These are phyloP conservation scores for Holothuria scabra DNA, from an alignment of 53 echinoderm and acorn worm species.

Conservation along the genomic window DNA sequence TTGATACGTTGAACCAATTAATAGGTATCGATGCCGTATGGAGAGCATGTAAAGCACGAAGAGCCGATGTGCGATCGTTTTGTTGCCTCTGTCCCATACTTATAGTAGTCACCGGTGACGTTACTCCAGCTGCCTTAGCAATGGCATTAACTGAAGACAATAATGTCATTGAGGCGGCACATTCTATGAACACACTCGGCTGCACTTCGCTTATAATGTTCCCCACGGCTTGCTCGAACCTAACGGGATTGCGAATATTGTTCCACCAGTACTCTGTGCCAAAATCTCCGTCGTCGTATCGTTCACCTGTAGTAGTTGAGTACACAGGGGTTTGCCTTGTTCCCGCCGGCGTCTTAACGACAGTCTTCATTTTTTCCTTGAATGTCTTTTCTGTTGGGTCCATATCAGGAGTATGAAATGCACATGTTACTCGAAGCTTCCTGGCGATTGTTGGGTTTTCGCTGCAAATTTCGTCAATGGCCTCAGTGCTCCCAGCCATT, in stretches of 20 bases:
- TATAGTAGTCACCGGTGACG: constrained; percentile 62
- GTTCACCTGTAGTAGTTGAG: constrained; percentile 77
- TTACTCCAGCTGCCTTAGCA: constrained; percentile 63
- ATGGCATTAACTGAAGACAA: constrained; percentile 84
- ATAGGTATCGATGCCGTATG: constrained; percentile 68
- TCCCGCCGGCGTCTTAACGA: constrained; percentile 66
- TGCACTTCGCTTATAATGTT: constrained; percentile 68
- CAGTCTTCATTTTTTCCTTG: constrained; percentile 74
- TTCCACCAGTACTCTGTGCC: constrained; percentile 90
- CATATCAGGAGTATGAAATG: constrained; percentile 95
- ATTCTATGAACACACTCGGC: constrained; percentile 79
- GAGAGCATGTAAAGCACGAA: constrained; percentile 66
- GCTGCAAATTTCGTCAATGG: constrained; percentile 65
- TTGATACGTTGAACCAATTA: constrained; percentile 80
- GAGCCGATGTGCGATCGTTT: constrained; percentile 70
- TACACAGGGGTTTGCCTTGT: constrained; percentile 67
- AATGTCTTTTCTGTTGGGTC: constrained; percentile 86
- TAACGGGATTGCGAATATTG: constrained; percentile 80
- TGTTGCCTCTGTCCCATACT: constrained; percentile 73
- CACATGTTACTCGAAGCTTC: constrained; percentile 84
- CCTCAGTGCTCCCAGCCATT: constrained; percentile 72
- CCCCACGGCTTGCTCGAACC: constrained; percentile 83
- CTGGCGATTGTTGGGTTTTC: constrained; percentile 81
- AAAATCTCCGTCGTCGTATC: constrained; percentile 80
- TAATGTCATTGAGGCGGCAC: constrained; percentile 81